Base-by-base conservation (phyloP, 2,797 vertebrate species). In the Cirrhinus mrigala region DNA sequence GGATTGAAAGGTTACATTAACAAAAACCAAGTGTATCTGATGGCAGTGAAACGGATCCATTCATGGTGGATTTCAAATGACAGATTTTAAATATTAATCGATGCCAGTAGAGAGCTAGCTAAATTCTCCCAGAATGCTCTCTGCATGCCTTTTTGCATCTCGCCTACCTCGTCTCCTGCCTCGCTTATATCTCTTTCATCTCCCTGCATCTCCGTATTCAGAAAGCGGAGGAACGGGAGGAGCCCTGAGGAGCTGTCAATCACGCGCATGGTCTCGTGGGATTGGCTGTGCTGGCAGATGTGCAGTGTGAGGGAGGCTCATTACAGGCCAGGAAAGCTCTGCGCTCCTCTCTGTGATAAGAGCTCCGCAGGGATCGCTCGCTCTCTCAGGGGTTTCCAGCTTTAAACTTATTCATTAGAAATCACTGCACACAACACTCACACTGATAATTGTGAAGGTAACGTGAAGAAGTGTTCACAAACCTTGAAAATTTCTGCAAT, bases 211-310 rank as follows among this genome's bases (percentile, higher is more conserved):
- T 64, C 86, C 48, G 70, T 83, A 58, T 71, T 82, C 68, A 27
- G 60, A 70, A 83, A 22, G 91, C 14, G 69, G 80, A 82, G 81
- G 85, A 87, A 87, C 50, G 81, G 79, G 54, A 66, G 86, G 87
- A 33, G 83, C 92, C 92, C 91, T 66, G 91, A 94, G 91, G 93
- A 94, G 90, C 93, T 94, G 95, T 94, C 94, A 94, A 91, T 95
- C 94, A 94, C 83, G 80, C 79, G 74, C 91, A 89, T 81, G 88
- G 90, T 91, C 91, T 91, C 87, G 91, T 90, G 93, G 93, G 94
- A 94, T 94, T 94, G 94, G 93, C 93, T 91, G 90, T 86, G 87
- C 91, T 93, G 91, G 92, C 93, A 92, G 94, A 94, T 91, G 92
- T 94, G 82, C 22, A 64, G 90, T 93, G 94, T 94, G 93, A 92